Base-by-base conservation (phyloP, 2,797 vertebrate genomes). In the Tamandua tetradactyla region DNA sequence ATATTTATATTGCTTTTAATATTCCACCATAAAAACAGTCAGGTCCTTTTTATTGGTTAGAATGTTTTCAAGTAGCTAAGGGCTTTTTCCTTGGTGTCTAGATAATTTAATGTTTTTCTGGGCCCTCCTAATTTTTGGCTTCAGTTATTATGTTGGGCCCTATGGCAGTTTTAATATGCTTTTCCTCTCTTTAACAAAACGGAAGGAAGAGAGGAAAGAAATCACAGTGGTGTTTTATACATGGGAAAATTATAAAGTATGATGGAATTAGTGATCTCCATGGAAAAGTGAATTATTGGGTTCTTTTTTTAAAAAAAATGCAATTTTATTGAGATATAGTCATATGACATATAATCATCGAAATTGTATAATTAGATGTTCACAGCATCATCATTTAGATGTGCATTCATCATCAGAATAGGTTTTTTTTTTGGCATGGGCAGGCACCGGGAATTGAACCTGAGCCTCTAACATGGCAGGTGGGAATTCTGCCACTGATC, bases 1-100 rank as follows among this genome's bases (percentile, higher is more conserved):
- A 49, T 71, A 6, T 66, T 57, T 64, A 37, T 79, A 17, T 91
- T 87, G 22, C 69, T 93, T 91, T 91, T 87, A 59, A 47, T 95
- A 78, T 78, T 72, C 47, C n/a, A 40, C 40, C 49, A 11, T 85
- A 72, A 55, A 76, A 87, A 87, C 12, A 91, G 27, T 3, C 40
- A 72, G 62, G 32, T 23, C 40, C 27, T 78, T 91, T 91, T 66
- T 66, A 22, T 25, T 42, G 18, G 5, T 66, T 94, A 47, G 27
- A 75, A 32, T 94, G 11, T 79, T 91, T n/a, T 94, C 87, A 66
- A 89, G 71, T 44, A 87, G 7, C 7, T 44, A 87, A 37, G 20
- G 52, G 32, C 37, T 84, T 92, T 88, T 66, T 64, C 20, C n/a
- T n/a, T n/a, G n/a, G 8, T 84, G 92, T 89, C 66, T 79, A 64